A percentile compares a stretch with the other conserved stretches of the same genome.
Evolutionary conservation across 1,140 invertebrate genomes (phyloP).

Genomic region (Zophobas atratus): DNA sequence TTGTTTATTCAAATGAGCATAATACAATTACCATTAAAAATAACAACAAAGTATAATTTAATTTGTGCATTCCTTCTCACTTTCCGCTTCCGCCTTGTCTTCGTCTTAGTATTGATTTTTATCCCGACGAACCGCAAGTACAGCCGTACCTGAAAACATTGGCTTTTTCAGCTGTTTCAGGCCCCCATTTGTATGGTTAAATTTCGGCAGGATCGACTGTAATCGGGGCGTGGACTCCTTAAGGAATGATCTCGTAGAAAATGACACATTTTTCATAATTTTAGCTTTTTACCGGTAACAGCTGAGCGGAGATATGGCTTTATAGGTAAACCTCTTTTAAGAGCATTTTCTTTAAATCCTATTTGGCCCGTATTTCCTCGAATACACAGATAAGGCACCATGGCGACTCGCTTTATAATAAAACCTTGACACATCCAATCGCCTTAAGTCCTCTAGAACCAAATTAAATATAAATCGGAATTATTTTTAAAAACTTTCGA

Average conservation of each 20-base stretch:
- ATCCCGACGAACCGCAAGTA: constrained; percentile 59
- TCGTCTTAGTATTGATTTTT: constrained; percentile 63
- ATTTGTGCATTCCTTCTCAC: constrained; percentile 57
- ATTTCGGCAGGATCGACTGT: constrained; percentile 47
- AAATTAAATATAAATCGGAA: constrained; percentile 43
- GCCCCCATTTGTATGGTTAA: constrained; percentile 22
- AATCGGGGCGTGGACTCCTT: constrained; percentile 54
- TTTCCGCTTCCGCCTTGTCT: constrained; percentile 59
- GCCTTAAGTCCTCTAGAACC: constrained; percentile 23
- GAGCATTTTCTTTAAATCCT: constrained; percentile 51
- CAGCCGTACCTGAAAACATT: constrained; percentile 55
- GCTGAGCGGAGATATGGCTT: constrained; percentile 52
- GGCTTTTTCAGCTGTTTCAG: constrained; percentile 9
- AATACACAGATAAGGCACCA: constrained; percentile 44
- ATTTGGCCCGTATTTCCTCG: constrained; percentile 48
- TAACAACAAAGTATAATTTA: constrained; percentile 54
- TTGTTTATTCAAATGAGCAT: constrained; percentile 32
- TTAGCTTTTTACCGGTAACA: constrained; percentile 55
- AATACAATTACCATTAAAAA: constrained; percentile 36
- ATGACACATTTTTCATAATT: constrained; percentile 60
- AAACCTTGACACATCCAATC: constrained; percentile 27
- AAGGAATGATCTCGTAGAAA: constrained; percentile 54
- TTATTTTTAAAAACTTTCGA: constrained; percentile 23
- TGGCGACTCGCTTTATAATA: constrained; percentile 28
- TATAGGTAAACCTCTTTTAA: constrained; percentile 54